Conservation (phyloP, 2,113 vertebrate species). For the Callorhinus ursinus region DNA sequence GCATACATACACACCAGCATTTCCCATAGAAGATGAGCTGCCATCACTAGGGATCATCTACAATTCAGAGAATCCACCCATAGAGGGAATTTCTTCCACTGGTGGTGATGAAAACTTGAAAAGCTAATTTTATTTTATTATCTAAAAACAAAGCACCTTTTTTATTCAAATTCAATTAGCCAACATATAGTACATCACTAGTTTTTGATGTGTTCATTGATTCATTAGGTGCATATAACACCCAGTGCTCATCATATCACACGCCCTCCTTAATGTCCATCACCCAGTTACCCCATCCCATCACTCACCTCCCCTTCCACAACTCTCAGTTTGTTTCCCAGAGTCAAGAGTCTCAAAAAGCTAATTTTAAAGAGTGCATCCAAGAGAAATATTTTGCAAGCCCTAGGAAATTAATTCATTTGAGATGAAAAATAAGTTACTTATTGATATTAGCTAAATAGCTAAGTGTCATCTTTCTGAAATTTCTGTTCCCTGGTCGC, state of each 20-base stretch:
- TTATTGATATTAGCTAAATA: background rate
- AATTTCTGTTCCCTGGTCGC: background rate
- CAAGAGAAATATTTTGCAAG: constrained; percentile 23
- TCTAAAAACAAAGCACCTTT: background rate
- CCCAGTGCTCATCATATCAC: background rate
- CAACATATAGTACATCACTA: background rate
- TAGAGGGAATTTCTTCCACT: background rate
- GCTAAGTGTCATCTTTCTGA: constrained; percentile 13
- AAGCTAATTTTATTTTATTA: background rate
- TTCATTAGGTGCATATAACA: background rate
- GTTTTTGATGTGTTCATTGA: background rate
- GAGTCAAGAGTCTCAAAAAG: background rate
- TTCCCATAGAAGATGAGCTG: background rate
- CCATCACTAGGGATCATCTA: background rate
- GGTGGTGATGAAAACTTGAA: background rate
- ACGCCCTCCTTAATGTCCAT: background rate
- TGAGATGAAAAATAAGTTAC: constrained; percentile 8
- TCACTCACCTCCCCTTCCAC: background rate
- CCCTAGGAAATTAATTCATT: constrained; percentile 14
- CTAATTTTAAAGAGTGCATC: background rate
- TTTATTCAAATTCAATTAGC: background rate
- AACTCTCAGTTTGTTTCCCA: background rate
- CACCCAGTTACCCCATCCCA: background rate
- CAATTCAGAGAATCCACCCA: background rate
- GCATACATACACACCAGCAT: background rate